These are phyloP conservation scores for Poecile montanus DNA, from an alignment of 2,797 vertebrate genomes.

Conservation along the genomic window DNA sequence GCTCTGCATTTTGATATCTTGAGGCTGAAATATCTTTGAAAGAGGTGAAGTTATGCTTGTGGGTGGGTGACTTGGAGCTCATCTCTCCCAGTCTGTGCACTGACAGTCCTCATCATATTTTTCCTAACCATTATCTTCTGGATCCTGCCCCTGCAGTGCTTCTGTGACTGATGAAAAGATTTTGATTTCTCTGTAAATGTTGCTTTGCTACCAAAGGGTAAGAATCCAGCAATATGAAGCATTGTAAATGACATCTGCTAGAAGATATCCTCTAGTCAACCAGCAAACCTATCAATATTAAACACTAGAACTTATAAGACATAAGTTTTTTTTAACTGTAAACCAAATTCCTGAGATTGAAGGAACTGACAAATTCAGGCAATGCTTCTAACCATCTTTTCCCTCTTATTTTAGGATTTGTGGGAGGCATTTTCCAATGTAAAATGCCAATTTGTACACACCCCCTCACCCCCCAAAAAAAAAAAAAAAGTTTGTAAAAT, in stretches of 20 bases:
- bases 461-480: not conserved
- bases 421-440: not conserved
- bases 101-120: conserved; percentile 27
- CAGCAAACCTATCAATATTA: conserved; percentile 43
- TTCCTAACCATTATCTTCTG: not conserved
- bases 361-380: not conserved
- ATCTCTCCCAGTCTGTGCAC: not conserved
- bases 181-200: conserved; percentile 13
- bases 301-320: not conserved
- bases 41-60: conserved; percentile 1
- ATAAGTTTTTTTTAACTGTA: not conserved
- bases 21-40: not conserved
- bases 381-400: not conserved
- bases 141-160: not conserved
- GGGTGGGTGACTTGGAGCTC: conserved; percentile 14
- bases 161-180: not conserved
- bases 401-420: not conserved
- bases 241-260: not conserved
- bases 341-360: not conserved
- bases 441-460: not conserved
- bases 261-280: conserved; percentile 32
- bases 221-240: conserved; percentile 1
- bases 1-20: conserved; percentile 10
- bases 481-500: not conserved
- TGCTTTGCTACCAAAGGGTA: not conserved